A percentile compares a stretch with the other conserved stretches of the same genome.
Evolutionary conservation across 2,797 vertebrate genomes (phyloP).

Genomic region (Hozukius guyotensis): DNA sequence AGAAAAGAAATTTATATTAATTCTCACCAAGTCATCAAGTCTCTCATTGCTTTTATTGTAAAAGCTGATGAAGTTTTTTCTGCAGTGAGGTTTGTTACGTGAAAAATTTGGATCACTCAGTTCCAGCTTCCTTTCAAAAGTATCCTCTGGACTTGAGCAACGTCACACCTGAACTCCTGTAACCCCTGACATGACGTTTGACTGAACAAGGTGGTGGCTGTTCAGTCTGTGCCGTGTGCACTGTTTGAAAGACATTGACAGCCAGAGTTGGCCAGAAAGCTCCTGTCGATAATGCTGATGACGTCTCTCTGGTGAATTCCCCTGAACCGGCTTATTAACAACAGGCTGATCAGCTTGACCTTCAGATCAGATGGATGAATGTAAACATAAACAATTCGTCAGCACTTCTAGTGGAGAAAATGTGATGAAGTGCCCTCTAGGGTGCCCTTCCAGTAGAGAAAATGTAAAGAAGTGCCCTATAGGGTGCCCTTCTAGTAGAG

Average conservation of each 20-base stretch:
- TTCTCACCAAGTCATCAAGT: neutral
- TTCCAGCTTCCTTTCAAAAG: neutral
- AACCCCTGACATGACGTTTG: neutral
- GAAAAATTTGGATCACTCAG: neutral
- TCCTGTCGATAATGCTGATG: slow-evolving; percentile 62
- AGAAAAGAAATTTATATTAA: neutral
- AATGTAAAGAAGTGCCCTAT: too few species aligned
- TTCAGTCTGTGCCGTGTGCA: slow-evolving; percentile 4
- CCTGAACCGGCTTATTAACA: slow-evolving; percentile 46
- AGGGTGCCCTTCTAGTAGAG: too few species aligned
- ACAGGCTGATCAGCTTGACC: slow-evolving; percentile 44
- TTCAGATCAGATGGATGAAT: slow-evolving; percentile 46
- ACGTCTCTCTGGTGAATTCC: slow-evolving; percentile 54
- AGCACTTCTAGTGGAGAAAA: neutral
- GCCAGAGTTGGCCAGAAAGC: slow-evolving; percentile 30
- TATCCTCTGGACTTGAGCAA: neutral
- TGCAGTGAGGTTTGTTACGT: neutral
- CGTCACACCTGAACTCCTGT: neutral
- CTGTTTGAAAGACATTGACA: slow-evolving; percentile 58
- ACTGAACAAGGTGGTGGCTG: neutral
- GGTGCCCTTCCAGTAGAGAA: too few species aligned
- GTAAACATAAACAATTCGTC: slow-evolving; percentile 36
- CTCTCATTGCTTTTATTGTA: neutral
- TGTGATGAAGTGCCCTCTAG: too few species aligned
- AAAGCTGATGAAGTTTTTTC: neutral